A percentile compares a stretch with the other conserved stretches of the same genome.
These are phyloP conservation scores for Leptatherina wallacei DNA, from an alignment of 2,797 vertebrate species.

Conservation along the genomic window DNA sequence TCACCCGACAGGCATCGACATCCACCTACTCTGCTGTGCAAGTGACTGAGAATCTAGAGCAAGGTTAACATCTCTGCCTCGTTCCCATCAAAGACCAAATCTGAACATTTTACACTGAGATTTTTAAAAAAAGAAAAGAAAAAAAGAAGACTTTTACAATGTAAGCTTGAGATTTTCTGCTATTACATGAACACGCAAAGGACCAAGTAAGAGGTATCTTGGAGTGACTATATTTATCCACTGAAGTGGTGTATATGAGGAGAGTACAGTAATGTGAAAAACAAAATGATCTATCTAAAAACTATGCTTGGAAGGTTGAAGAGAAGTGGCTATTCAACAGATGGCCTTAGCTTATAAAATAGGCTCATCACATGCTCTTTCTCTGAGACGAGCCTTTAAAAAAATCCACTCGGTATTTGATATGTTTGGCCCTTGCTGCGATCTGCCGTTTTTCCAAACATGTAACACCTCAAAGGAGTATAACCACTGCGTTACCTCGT, in stretches of 20 bases:
- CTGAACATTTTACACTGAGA: slow-evolving; percentile 73
- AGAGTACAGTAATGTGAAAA: slow-evolving; percentile 66
- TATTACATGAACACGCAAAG: slow-evolving; percentile 67
- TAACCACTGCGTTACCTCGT: slow-evolving; percentile 57
- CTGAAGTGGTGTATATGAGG: slow-evolving; percentile 58
- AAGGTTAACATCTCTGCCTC: slow-evolving; percentile 75
- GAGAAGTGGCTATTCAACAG: slow-evolving; percentile 43
- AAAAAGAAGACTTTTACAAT: slow-evolving; percentile 37
- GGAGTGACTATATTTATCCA: slow-evolving; percentile 71
- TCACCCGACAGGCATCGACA: slow-evolving; percentile 83
- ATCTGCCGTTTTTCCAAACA: slow-evolving; percentile 29
- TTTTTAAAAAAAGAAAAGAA: slow-evolving; percentile 48
- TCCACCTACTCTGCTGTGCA: slow-evolving; percentile 86
- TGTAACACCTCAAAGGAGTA: slow-evolving; percentile 39
- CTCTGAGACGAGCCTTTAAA: slow-evolving; percentile 40
- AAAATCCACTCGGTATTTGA: slow-evolving; percentile 19
- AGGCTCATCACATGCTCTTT: slow-evolving; percentile 13
- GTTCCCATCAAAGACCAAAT: slow-evolving; percentile 78
- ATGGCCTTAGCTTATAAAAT: slow-evolving; percentile 28
- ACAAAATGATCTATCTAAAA: slow-evolving; percentile 31
- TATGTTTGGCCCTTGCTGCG: slow-evolving; percentile 36
- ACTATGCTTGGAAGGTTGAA: slow-evolving; percentile 40
- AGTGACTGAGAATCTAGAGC: slow-evolving; percentile 84
- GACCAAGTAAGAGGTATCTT: slow-evolving; percentile 78
- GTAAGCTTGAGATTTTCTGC: slow-evolving; percentile 42